Base-by-base conservation (phyloP, 2,888 invertebrate species). In the Acanthosoma haemorrhoidale region DNA sequence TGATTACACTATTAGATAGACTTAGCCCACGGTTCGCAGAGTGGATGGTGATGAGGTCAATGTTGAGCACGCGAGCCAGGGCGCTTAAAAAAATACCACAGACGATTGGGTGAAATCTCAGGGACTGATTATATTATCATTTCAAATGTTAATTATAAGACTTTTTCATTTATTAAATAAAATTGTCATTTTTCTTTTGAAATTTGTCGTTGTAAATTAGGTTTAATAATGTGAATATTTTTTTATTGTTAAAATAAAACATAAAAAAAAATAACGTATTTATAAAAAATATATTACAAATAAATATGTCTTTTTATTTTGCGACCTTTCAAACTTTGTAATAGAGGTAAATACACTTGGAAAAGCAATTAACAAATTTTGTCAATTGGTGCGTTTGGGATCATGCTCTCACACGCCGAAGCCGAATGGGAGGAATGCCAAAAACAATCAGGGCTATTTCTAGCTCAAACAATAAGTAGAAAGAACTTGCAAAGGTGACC, bases 21-120 rank as follows among this genome's bases (percentile, higher is more conserved):
- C 66, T 84, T 0, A 86, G 85, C 2, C 84, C 85, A 2, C 79
- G 78, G 25, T 83, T 87, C 25, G 82, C 84, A 0, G 81, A 84
- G 5, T 88, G 87, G 87, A 76, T 89, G 8, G 83, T 88, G 18
- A 83, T 83, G 2, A 83, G 85, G 59, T 85, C 86, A 0, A 86
- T 89, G 86, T 83, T 87, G 74, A 88, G 86, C 75, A 86, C 85
- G 73, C 84, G 87, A 73, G 80, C 83, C 32, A 83, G 86, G 73
- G 84, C 84, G 4, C 77, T 88, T 39, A 84, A 83, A 76, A 84
- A 82, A 80, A 82, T 71, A n/a, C 71, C 73, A 31, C 43, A 70
- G 11, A 73, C 73, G n/a, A 71, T 73, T 29, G 58, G 59, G 34
- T 68, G 34, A 68, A 36, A 59, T 39, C 59, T 68, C 63, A 63